Evolutionary conservation across 2,113 vertebrate species (phyloP).

Genomic region (Actenoides hombroni): DNA sequence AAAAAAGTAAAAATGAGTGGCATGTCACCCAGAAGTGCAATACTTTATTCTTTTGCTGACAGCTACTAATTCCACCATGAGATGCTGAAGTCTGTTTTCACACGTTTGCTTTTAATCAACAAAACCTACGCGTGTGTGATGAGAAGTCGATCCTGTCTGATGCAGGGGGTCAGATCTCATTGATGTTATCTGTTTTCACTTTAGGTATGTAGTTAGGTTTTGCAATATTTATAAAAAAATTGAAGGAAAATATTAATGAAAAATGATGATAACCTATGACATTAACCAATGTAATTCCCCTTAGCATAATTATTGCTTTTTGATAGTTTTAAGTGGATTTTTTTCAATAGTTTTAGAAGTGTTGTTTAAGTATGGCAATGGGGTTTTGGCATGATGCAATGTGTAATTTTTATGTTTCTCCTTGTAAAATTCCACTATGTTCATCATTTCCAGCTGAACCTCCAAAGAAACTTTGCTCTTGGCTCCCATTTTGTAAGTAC

Average conservation of each 20-base stretch:
- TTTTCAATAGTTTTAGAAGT: background rate
- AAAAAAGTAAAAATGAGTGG: background rate
- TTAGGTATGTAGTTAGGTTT: background rate
- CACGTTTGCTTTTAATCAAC: background rate
- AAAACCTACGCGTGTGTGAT: background rate
- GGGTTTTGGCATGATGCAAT: background rate
- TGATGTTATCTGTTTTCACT: background rate
- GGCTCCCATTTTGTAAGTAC: background rate
- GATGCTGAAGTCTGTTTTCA: background rate
- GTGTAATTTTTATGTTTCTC: background rate
- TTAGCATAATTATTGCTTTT: background rate
- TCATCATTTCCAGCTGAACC: conserved; percentile 26
- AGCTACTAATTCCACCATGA: background rate
- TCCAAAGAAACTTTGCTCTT: conserved; percentile 5
- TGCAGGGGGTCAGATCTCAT: background rate
- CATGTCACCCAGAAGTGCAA: background rate
- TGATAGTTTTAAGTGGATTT: background rate
- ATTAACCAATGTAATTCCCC: background rate
- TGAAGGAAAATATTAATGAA: background rate
- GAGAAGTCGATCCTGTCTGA: background rate
- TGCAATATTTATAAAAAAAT: background rate
- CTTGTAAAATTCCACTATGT: background rate
- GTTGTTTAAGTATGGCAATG: background rate
- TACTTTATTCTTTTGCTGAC: background rate
- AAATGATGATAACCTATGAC: background rate